A percentile compares a stretch with the other conserved stretches of the same genome.
Evolutionary conservation across 2,888 invertebrate species (phyloP).

Genomic region (Phlogophora meticulosa): DNA sequence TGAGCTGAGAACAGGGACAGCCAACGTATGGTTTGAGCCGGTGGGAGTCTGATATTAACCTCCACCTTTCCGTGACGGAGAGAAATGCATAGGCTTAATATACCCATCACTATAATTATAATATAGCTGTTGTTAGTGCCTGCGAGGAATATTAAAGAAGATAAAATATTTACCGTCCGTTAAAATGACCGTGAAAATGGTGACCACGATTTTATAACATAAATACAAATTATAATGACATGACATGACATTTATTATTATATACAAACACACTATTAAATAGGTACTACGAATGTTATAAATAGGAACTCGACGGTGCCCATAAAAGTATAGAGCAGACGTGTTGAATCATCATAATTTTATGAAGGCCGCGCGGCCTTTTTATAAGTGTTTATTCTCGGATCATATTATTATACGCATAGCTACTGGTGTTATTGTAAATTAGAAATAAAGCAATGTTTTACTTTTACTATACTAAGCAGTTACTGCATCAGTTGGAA

Average conservation of each 20-base stretch:
- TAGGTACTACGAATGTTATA: conserved; percentile 30
- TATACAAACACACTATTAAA: conserved; percentile 11
- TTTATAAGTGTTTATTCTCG: conserved; percentile 6
- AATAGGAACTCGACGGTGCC: conserved; percentile 46
- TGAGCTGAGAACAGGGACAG: background rate
- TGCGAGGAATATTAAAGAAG: too few relatives aligned
- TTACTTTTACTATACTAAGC: background rate
- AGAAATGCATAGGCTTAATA: background rate
- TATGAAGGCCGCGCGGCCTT: conserved; percentile 60
- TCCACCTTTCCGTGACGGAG: conserved; percentile 19
- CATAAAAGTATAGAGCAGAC: conserved; percentile 57
- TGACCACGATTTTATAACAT: conserved; percentile 8
- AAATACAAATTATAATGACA: too few relatives aligned
- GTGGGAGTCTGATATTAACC: conserved; percentile 8
- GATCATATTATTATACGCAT: conserved; percentile 2
- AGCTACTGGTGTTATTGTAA: conserved; percentile 1
- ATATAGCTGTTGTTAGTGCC: too few relatives aligned
- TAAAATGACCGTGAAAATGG: background rate
- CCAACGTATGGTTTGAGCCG: conserved; percentile 24
- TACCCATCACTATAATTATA: background rate
- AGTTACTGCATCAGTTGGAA: too few relatives aligned
- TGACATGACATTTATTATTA: too few relatives aligned
- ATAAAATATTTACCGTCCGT: too few relatives aligned
- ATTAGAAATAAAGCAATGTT: background rate
- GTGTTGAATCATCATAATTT: conserved; percentile 67